Evolutionary conservation across 2,113 vertebrate genomes (phyloP).

Genomic region (Pterophyllum scalare): DNA sequence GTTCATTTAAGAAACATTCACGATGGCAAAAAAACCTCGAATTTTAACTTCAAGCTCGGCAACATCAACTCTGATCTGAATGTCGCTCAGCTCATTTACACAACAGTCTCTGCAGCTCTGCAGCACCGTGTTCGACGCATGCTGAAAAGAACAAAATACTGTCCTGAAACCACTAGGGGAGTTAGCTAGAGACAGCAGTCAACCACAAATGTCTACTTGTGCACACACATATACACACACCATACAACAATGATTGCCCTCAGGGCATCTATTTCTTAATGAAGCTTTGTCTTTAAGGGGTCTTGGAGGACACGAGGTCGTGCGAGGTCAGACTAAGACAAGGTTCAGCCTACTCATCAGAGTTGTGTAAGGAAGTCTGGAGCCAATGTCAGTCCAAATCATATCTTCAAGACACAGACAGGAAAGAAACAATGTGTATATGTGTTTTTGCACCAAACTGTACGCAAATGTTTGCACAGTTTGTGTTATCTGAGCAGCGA

Average conservation of each 20-base stretch:
- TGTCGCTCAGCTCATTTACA: neutral
- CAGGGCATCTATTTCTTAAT: slow-evolving; percentile 59
- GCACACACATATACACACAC: neutral
- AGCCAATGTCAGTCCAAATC: slow-evolving; percentile 74
- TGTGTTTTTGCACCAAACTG: slow-evolving; percentile 21
- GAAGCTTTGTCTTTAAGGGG: slow-evolving; percentile 67
- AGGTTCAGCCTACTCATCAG: slow-evolving; percentile 72
- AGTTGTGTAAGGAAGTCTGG: slow-evolving; percentile 74
- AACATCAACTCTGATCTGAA: neutral
- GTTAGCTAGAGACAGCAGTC: slow-evolving; percentile 25
- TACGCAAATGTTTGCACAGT: slow-evolving; percentile 40
- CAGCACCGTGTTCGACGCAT: slow-evolving; percentile 1
- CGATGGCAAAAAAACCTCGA: neutral
- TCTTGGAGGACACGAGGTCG: slow-evolving; percentile 62
- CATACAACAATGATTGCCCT: slow-evolving; percentile 31
- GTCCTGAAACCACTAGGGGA: slow-evolving; percentile 33
- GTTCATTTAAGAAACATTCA: neutral
- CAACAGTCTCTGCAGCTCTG: neutral
- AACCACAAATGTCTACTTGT: slow-evolving; percentile 4
- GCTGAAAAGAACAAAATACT: slow-evolving; percentile 40
- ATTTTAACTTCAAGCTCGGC: neutral
- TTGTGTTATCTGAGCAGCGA: slow-evolving; percentile 40
- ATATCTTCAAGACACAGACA: slow-evolving; percentile 70
- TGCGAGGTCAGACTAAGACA: slow-evolving; percentile 60
- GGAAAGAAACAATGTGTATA: slow-evolving; percentile 62